A percentile compares a stretch with the other conserved stretches of the same genome.
These are phyloP conservation scores for Chironex yamaguchii DNA, from an alignment of 30 jellyfish, hydroid and myxozoan species.

Conservation along the genomic window DNA sequence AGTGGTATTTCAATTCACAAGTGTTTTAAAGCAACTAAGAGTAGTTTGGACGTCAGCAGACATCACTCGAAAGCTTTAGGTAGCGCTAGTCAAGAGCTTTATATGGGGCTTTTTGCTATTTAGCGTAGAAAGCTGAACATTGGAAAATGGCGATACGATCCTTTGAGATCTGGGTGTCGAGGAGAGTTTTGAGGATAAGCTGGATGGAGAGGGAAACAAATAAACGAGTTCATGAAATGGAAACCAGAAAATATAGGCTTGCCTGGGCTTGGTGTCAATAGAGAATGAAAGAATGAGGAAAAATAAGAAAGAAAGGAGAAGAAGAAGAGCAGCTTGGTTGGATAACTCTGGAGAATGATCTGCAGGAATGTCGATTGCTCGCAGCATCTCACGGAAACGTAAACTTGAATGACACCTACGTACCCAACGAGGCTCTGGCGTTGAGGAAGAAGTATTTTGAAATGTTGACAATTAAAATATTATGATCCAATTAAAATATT, in stretches of 20 bases:
- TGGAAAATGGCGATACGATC: neutral
- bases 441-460: too few species aligned
- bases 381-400: too few species aligned
- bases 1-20: too few species aligned
- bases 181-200: neutral
- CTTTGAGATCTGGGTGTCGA: neutral
- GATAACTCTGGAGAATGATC: neutral
- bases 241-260: neutral
- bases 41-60: neutral
- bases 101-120: neutral
- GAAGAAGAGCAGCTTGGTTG: neutral
- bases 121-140: neutral
- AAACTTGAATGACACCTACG: too few species aligned
- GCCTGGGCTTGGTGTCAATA: neutral
- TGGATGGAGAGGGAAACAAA: neutral
- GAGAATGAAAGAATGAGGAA: neutral
- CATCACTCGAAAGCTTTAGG: neutral
- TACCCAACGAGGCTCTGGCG: too few species aligned
- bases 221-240: neutral
- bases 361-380: too few species aligned
- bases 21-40: neutral
- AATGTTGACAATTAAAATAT: too few species aligned
- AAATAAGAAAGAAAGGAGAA: neutral
- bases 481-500: too few species aligned
- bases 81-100: neutral